Base-by-base conservation (phyloP, 2,888 invertebrate species). In the Cyclophora albipunctata region DNA sequence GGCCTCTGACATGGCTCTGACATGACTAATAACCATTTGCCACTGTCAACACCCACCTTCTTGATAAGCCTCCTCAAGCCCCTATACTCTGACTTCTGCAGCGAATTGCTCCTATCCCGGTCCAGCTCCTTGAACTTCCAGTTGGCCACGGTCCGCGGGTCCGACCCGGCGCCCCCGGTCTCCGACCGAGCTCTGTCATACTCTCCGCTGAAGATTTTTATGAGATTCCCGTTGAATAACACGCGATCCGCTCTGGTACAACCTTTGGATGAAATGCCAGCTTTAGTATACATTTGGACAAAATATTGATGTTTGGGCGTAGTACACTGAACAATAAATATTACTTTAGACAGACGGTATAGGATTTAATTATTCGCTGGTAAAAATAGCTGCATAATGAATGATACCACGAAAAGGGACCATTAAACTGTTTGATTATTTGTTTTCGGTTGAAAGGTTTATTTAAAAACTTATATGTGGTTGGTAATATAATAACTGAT, bases 101-200 rank as follows among this genome's bases (percentile, higher is more conserved):
- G 84, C 50, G 91, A 87, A 47, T 92, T 91, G 81, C 97, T 96
- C 46, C 90, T 90, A 80, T 98, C 94, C 55, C 88, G 86, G 81
- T 98, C 98, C 66, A 98, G 90, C 56, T 93, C 91, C 34, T 90
- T 84, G 78, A 98, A 98, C 81, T 98, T 98, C 98, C 98, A 98
- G 59, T 94, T 93, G 7, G 96, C 89, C 0, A 96, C 94, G 7
- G 78, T 69, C 20, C 84, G 78, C 34, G 92, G 91, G 46, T 85
- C 79, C 45, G 71, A 63, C 3, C 76, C 54, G n/a, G 71, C 62
- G 4, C 69, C 65, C 0, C 67, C 62, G 2, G 59, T 46, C 7
- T 72, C 78, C 1, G 78, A 67, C 3, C 83, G 71, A 45, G 84
- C 88, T 43, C 91, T 82, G 46, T 87, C 81, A 62, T 92, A 95